Base-by-base conservation (phyloP, 2,113 vertebrate genomes). In the Gasterosteus nipponicus region DNA sequence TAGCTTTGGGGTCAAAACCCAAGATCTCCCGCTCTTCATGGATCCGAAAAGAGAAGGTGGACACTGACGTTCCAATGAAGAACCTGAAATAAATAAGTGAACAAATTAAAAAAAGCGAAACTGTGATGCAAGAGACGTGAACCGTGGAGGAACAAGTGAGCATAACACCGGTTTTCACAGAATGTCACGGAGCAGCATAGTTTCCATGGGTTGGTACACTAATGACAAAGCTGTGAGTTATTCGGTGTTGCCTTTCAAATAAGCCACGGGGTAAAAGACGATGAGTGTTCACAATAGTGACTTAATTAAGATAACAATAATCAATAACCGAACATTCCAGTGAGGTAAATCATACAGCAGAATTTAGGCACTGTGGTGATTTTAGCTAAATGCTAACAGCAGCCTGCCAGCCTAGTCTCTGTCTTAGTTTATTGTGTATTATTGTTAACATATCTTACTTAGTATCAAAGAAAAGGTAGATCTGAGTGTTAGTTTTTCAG, bases 31-130 rank as follows among this genome's bases (percentile, higher is more conserved):
- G 93, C 81, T 99, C 98, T 73, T 99, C 98, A 0, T 99, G 97
- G 83, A 99, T 99, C 61, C 98, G 94, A 77, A 98, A 99, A n/a
- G 98, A 99, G 89, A 99, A 99, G 0, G 98, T 99, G 5, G 98
- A 99, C 60, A 99, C 96, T 0, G 98, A 98, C 0, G 98, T 99
- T 60, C 98, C 98, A 0, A 97, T 96, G 83, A 99, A 99, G 89
- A 95, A 94, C 83, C 98, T 99, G 87, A 31, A 51, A 92, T 49
- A 49, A 29, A 54, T 10, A 11, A 6, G 4, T 54, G 51, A 12
- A 54, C 0, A 51, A 10, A n/a, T 51, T 4, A 5, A 57, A 67
- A 18, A 39, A 33, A 35, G 56, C 5, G 33, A 38, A 1, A 19
- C 12, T 47, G 22, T n/a, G 3, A 41, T 19, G 9, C 14, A 61